Evolutionary conservation across 2,797 vertebrate genomes (phyloP), one percentile per base, ranked within the genome.

Genomic region (Pyrrhura leucotis): DNA sequence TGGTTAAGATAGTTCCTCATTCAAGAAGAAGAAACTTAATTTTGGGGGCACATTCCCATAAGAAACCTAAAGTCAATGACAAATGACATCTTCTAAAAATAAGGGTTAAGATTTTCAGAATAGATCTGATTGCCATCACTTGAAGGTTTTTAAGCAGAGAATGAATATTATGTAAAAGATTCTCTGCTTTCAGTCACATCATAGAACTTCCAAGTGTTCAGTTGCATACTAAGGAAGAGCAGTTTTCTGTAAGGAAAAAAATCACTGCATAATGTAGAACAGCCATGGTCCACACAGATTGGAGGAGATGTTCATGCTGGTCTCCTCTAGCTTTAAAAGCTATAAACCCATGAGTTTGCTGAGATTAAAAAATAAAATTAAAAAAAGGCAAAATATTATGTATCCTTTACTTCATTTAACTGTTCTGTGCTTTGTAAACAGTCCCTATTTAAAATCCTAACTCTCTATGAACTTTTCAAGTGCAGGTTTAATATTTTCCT

Each of bases 211-310:
- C 54, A 88, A 58, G 18, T 65, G 22, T 74, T 84, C 61, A 12
- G 26, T 40, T 54, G 37, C 66, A 78, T 53, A 21, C 20, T 42
- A 48, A 37, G 20, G 19, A 67, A 86, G 22, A 66, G 15, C 9
- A 6, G 14, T 84, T 71, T 74, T 85, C 51, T 84, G 8, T 66
- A 53, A 79, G 53, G 67, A 47, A 74, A 86, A 86, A 47, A 31
- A 54, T 4, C 0, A 0, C 62, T 54, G 10, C 21, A 12, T 48
- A 68, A 58, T 0, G 0, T 17, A 47, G 29, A 14, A 21, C 45
- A 47, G 29, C n/a, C 16, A 4, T 58, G 23, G 31, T 74, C 65
- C 21, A 8, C 15, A 31, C 16, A n/a, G 37, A 8, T 28, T 28
- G 72, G 23, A 82, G 59, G 63, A 69, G 16, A 42, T 54, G 33